Percentiles rank a stretch among this genome's conserved stretches.
These are phyloP conservation scores for Apomyelois bistriatella DNA, from an alignment of 2,888 invertebrate genomes.

Conservation along the genomic window DNA sequence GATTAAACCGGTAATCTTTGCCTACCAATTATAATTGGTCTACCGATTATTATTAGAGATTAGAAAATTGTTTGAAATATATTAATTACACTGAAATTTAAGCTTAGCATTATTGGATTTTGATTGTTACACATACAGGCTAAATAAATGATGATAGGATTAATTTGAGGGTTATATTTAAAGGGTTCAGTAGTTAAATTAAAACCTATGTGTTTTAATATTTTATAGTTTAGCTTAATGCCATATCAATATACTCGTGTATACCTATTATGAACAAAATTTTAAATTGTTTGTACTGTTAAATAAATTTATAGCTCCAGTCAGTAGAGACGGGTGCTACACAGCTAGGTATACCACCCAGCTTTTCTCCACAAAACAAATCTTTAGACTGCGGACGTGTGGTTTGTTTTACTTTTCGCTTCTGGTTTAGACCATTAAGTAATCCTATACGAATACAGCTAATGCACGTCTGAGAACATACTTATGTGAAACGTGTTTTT, in stretches of 20 bases:
- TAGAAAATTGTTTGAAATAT: constrained; percentile 7
- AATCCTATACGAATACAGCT: constrained; percentile 22
- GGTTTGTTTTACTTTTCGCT: constrained; percentile 19
- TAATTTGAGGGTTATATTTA: no score
- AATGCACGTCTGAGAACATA: constrained; percentile 18
- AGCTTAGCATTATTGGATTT: background rate
- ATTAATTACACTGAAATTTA: background rate
- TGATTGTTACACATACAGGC: background rate
- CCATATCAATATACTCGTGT: background rate
- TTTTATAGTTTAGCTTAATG: background rate
- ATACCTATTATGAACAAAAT: background rate
- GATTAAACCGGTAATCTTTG: constrained; percentile 14
- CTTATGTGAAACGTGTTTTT: constrained; percentile 3
- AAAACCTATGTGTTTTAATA: no score
- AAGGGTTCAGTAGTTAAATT: no score
- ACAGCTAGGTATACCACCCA: background rate
- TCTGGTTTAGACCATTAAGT: constrained; percentile 32
- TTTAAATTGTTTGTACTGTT: background rate
- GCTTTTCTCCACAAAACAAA: constrained; percentile 18
- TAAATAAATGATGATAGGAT: no score
- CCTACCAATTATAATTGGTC: constrained; percentile 9
- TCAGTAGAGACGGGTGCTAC: background rate
- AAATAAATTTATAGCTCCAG: background rate
- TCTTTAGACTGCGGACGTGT: constrained; percentile 6
- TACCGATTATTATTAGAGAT: background rate